Evolutionary conservation across 30 jellyfish, hydroid and myxozoan species (phyloP).

Genomic region (Cassiopea xamachana): DNA sequence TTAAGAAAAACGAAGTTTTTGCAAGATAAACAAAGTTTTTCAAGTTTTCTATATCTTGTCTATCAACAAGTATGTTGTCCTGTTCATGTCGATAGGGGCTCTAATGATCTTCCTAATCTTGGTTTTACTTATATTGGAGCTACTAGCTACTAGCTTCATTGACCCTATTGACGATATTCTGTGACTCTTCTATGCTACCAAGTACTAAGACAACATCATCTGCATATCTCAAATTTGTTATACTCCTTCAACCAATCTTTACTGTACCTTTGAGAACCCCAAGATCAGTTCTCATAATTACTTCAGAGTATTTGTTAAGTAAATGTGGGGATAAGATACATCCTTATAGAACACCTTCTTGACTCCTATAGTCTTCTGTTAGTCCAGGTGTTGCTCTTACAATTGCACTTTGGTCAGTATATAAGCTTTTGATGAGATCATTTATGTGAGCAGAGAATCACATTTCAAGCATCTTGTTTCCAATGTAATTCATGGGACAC

Average conservation of each 20-base stretch:
- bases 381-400: background rate
- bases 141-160: background rate
- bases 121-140: background rate
- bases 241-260: background rate
- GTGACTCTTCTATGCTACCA: background rate
- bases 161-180: background rate
- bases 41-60: background rate
- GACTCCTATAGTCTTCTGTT: background rate
- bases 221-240: background rate
- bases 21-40: background rate
- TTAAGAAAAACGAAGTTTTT: background rate
- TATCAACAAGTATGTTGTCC: background rate
- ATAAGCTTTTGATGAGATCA: background rate
- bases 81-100: background rate
- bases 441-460: background rate
- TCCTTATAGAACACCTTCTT: background rate
- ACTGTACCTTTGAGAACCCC: background rate
- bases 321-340: background rate
- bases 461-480: background rate
- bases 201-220: background rate
- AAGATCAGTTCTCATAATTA: background rate
- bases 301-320: background rate
- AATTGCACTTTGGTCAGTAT: background rate
- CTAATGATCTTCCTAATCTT: background rate
- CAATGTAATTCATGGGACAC: background rate